phyloP scores from a whole-genome alignment of 2,113 vertebrate species.

The Nothoprocta perdicaria region DNA sequence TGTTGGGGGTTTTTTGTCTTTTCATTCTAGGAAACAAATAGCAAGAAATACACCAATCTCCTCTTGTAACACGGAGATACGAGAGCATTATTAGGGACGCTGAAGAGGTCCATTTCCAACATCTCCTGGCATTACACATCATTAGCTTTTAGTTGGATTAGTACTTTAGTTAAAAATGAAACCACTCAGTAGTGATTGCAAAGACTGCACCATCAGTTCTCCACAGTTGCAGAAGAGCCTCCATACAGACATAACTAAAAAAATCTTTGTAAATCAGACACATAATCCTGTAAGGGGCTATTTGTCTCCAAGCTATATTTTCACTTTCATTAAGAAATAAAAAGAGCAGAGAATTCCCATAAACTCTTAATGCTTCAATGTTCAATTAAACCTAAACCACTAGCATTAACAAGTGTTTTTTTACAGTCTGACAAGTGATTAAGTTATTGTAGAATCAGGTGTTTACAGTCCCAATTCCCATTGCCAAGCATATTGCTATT shows the following conservation, averaged over 20 bases:
- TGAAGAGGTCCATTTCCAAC: neutral
- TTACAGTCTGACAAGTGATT: accelerated
- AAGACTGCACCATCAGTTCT: neutral
- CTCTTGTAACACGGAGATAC: neutral
- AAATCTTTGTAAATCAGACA: neutral
- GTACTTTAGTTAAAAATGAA: neutral
- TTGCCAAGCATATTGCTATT: neutral
- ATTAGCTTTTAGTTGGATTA: neutral
- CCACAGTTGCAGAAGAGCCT: neutral
- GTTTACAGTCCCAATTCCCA: neutral
- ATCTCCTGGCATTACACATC: neutral
- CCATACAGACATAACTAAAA: neutral
- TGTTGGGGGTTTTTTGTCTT: neutral
- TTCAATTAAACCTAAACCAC: neutral
- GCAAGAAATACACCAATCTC: neutral
- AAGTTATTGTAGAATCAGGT: neutral
- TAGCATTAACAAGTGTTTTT: neutral
- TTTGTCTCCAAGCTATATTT: neutral
- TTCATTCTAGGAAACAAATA: neutral
- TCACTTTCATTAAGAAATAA: no score
- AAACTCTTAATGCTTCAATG: neutral
- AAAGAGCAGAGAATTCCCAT: neutral
- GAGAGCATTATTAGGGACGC: neutral
- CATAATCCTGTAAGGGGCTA: neutral
- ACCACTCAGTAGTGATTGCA: neutral